Percentiles rank a stretch among this genome's conserved stretches.
Conservation (phyloP, 2,888 invertebrate genomes). For the Slavum lentiscoides region DNA sequence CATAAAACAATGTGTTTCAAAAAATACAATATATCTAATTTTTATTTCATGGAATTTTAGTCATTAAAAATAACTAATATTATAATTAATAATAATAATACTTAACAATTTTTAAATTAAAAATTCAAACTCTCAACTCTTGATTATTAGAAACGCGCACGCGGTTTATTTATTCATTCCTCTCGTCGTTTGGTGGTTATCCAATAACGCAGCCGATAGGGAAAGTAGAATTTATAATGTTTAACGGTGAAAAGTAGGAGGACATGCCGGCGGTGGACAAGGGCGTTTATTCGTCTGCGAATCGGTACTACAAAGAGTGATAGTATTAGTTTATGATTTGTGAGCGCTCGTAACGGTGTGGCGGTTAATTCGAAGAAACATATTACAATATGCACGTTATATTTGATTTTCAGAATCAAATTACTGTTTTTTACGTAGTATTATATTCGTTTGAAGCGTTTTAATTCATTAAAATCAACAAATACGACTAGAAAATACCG, state of each 20-base stretch:
- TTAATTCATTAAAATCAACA: neutral
- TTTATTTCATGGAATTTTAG: no score
- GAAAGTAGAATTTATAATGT: slow-evolving; percentile 43
- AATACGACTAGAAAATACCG: neutral
- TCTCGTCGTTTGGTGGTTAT: slow-evolving; percentile 33
- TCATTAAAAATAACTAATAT: no score
- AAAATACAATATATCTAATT: no score
- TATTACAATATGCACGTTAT: slow-evolving; percentile 1
- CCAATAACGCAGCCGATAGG: slow-evolving; percentile 38
- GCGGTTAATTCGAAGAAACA: slow-evolving; percentile 23
- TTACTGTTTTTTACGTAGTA: neutral
- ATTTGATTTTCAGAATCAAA: neutral
- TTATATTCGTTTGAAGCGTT: neutral
- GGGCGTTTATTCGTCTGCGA: slow-evolving; percentile 52
- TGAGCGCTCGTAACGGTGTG: slow-evolving; percentile 26
- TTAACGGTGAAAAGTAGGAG: slow-evolving; percentile 51
- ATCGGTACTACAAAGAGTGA: slow-evolving; percentile 38
- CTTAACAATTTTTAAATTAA: neutral
- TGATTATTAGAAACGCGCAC: neutral
- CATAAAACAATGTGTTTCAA: neutral
- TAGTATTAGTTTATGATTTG: slow-evolving; percentile 48
- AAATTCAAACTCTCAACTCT: neutral
- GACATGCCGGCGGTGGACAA: slow-evolving; percentile 41
- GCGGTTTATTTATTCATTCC: neutral
- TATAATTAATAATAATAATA: no score